Conservation (phyloP, 2,888 invertebrate species). For the Hydroisotoma schaefferi region DNA sequence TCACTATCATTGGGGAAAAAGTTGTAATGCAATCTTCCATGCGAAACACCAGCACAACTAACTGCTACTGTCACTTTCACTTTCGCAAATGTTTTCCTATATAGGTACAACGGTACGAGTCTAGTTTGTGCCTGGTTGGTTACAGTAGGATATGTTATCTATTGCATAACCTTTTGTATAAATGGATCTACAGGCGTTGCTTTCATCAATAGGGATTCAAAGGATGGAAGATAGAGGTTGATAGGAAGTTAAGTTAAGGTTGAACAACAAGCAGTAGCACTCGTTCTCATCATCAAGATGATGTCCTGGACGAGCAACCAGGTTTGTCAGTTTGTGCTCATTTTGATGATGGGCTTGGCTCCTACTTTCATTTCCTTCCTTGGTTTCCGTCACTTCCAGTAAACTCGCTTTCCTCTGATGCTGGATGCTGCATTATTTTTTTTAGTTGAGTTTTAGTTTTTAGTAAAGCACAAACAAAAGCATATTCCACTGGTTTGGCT, state of each 20-base stretch:
- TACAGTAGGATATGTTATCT: no score
- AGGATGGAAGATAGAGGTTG: conserved; percentile 1
- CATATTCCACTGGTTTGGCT: conserved; percentile 2
- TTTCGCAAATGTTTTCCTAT: no score
- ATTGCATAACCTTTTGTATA: no score
- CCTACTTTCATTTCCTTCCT: conserved; percentile 24
- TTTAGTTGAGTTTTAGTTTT: no score
- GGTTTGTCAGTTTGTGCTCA: conserved; percentile 14
- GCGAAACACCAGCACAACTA: neutral
- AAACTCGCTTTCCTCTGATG: neutral
- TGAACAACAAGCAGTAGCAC: conserved; percentile 11
- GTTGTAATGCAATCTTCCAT: conserved; percentile 1
- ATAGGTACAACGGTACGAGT: no score
- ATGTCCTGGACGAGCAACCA: conserved; percentile 10
- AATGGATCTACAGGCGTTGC: neutral
- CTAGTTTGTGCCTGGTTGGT: no score
- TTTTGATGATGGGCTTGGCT: conserved; percentile 11
- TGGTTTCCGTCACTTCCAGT: conserved; percentile 12
- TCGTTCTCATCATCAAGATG: conserved; percentile 18
- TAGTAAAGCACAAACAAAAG: no score
- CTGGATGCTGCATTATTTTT: neutral
- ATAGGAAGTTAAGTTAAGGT: conserved; percentile 1
- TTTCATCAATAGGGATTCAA: neutral
- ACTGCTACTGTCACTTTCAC: no score
- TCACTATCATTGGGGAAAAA: conserved; percentile 1